These are phyloP conservation scores for Misgurnus anguillicaudatus DNA, from an alignment of 2,113 vertebrate genomes.

Conservation along the genomic window DNA sequence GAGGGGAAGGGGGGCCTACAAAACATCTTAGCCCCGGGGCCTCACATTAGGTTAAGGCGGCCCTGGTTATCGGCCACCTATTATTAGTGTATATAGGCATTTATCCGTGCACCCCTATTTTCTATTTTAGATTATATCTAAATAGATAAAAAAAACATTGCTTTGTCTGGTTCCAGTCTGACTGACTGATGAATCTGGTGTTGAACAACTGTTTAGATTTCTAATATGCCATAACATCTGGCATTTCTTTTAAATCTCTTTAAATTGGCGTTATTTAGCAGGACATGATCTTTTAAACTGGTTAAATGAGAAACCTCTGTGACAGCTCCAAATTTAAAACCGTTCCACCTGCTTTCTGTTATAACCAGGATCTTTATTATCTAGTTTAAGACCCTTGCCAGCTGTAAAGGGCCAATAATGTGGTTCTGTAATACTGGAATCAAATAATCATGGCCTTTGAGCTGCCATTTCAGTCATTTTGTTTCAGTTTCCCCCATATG, in stretches of 20 bases:
- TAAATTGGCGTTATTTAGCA: neutral
- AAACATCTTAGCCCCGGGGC: no score
- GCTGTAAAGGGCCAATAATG: slow-evolving; percentile 42
- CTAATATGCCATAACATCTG: neutral
- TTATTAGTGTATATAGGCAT: no score
- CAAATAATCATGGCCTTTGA: slow-evolving; percentile 46
- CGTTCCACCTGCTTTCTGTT: slow-evolving; percentile 29
- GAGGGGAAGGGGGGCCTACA: no score
- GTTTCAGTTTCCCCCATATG: slow-evolving; percentile 22
- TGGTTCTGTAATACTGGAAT: slow-evolving; percentile 48
- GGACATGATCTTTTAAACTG: neutral
- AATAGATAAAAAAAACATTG: no score
- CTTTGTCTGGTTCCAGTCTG: neutral
- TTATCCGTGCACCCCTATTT: no score
- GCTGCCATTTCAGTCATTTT: slow-evolving; percentile 37
- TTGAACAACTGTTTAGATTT: neutral
- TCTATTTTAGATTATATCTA: no score
- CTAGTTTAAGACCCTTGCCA: neutral
- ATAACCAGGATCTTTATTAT: slow-evolving; percentile 38
- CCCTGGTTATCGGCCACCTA: no score
- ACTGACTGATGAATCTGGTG: neutral
- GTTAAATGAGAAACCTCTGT: neutral
- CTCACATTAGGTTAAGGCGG: no score
- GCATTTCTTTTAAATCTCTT: neutral
- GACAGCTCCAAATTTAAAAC: neutral